Evolutionary conservation across 2,797 vertebrate genomes (phyloP), one percentile per base, ranked within the genome.

Genomic region (Margarornis squamiger): DNA sequence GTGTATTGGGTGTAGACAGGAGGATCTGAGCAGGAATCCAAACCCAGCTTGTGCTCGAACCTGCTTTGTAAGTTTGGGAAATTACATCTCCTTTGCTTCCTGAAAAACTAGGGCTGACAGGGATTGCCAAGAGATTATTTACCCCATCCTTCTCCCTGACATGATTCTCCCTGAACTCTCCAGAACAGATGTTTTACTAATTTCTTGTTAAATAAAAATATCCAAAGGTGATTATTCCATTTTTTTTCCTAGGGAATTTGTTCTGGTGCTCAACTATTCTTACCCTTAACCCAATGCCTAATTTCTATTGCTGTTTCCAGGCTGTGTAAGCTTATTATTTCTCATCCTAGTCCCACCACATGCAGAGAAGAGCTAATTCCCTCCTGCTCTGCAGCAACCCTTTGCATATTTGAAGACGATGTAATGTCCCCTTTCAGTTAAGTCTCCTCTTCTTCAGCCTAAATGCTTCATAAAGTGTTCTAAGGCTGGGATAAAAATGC

Each of bases 301-400:
- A 84, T 88, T 92, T 81, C 49, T 45, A 1, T 8, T 1, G 1
- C 67, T 48, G 48, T 63, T 89, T 79, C 77, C 84, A 87, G 76
- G 70, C 34, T 39, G 23, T 41, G 17, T 88, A 92, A 92, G 71
- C 92, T 96, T 88, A 62, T 94, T 95, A 94, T 82, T 96, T 73
- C 89, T 76, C 46, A 18, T 84, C 84, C 71, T 32, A 51, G 66
- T n/a, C 84, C 46, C 13, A 11, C 54, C 32, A 78, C 55, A 41
- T 3, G 63, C 84, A 89, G 81, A 83, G 86, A 85, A 70, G 63
- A 87, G 52, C 81, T 91, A 87, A 93, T 87, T 87, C 86, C 84
- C 84, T 85, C 78, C 39, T 19, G 63, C 80, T 95, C 68, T 79
- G 59, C 81, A 63, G 81, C 92, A 91, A 82, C 59, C 71, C 79